Evolutionary conservation across 2,888 invertebrate species (phyloP), one percentile per base, ranked within the genome.

Genomic region (Apodemia hepburni): DNA sequence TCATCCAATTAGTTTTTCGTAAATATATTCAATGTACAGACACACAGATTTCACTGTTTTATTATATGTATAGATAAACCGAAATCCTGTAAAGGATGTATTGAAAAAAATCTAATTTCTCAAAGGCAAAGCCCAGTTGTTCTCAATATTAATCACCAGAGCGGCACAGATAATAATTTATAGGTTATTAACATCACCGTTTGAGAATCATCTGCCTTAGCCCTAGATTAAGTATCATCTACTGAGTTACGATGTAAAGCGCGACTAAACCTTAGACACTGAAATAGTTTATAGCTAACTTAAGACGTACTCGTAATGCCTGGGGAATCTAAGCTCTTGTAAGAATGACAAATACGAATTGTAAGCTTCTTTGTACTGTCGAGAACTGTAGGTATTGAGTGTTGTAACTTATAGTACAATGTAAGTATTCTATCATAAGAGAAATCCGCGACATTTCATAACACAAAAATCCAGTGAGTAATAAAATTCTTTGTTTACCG

Each of bases 121-220:
- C 11, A 38, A 38, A 51, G 4, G 22, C 18, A 51, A 22, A 27
- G 15, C 12, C 51, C 4, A 38, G 42, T 42, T 54, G 18, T 54
- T 54, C 27, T 18, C 12, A 54, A 54, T 27, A 54, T 54, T 18
- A 54, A 54, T 54, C 51, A 54, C 22, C 12, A 12, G 12, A 27
- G 51, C 18, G 22, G 27, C 51, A 54, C 27, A 54, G 27, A 54
- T 54, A 54, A 54, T 54, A 54, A 54, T 54, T 54, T 54, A 54
- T 27, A 51, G 51, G 42, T 42, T 42, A 51, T 51, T 18, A 27
- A 12, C 18, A 51, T 51, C 49, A 49, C 2, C 18, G 12, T 51
- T 22, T 51, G 51, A 51, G 22, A 51, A 51, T 51, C 51, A 22
- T 51, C 42, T 51, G 51, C 51, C 17, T 51, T 51, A 22, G 27